phyloP scores from a whole-genome alignment of 2,797 vertebrate genomes.

The Amblyraja radiata region DNA sequence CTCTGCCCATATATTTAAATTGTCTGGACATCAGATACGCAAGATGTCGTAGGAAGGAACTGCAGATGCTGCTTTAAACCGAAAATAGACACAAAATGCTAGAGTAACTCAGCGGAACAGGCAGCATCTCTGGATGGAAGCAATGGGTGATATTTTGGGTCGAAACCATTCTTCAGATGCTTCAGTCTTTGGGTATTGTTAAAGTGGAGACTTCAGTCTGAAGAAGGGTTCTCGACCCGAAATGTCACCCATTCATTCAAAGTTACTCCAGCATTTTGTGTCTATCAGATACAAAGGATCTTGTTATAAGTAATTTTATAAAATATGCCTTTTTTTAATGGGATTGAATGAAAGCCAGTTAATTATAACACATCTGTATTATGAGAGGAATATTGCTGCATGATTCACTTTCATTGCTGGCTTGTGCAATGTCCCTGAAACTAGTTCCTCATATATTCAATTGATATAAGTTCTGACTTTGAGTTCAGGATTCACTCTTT shows the following conservation, averaged over 20 bases:
- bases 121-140: too few relatives aligned
- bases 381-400: too few relatives aligned
- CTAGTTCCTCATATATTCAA: background rate
- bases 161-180: too few relatives aligned
- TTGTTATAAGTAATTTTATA: background rate
- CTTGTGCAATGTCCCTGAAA: background rate
- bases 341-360: background rate
- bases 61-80: too few relatives aligned
- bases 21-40: background rate
- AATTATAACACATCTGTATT: background rate
- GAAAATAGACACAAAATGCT: too few relatives aligned
- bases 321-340: background rate
- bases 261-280: too few relatives aligned
- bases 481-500: background rate
- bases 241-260: too few relatives aligned
- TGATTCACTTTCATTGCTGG: background rate
- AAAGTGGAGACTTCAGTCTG: too few relatives aligned
- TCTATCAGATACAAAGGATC: background rate
- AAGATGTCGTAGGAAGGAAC: background rate
- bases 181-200: too few relatives aligned
- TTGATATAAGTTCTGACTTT: background rate
- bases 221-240: too few relatives aligned
- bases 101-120: too few relatives aligned
- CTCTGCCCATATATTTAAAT: background rate
- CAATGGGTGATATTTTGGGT: too few relatives aligned